Percentiles rank a stretch among this genome's conserved stretches.
Evolutionary conservation across 2,888 invertebrate species (phyloP).

Genomic region (Pristionchus mayeri): DNA sequence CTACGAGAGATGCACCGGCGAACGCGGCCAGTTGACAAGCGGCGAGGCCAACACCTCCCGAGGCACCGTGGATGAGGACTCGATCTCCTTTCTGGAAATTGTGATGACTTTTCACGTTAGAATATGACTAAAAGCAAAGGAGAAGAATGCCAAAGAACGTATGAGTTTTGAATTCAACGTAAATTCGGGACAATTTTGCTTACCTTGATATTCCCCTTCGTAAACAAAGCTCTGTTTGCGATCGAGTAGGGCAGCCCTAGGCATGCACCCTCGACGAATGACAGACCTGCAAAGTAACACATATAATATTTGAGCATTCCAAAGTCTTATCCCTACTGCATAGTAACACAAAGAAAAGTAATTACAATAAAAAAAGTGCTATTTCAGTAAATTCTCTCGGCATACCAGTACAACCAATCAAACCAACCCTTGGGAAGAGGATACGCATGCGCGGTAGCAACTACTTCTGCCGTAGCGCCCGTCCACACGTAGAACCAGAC

Average conservation of each 20-base stretch:
- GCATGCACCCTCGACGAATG: slow-evolving; percentile 80
- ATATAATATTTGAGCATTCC: neutral
- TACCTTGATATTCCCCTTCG: slow-evolving; percentile 57
- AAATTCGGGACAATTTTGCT: neutral
- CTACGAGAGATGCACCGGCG: slow-evolving; percentile 77
- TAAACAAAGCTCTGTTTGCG: slow-evolving; percentile 80
- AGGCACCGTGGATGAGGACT: slow-evolving; percentile 81
- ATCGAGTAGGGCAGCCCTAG: slow-evolving; percentile 81
- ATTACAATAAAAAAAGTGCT: too few relatives aligned
- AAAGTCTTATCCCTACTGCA: too few relatives aligned
- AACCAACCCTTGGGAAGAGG: slow-evolving; percentile 66
- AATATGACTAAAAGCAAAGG: too few relatives aligned
- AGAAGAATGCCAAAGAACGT: too few relatives aligned
- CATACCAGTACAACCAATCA: too few relatives aligned
- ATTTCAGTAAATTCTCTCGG: too few relatives aligned
- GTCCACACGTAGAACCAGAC: slow-evolving; percentile 68
- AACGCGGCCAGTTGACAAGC: slow-evolving; percentile 79
- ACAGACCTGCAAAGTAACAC: slow-evolving; percentile 69
- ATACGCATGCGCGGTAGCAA: slow-evolving; percentile 74
- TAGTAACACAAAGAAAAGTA: too few relatives aligned
- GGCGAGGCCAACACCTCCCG: slow-evolving; percentile 79
- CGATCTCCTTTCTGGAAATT: slow-evolving; percentile 77
- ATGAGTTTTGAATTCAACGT: neutral
- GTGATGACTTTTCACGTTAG: too few relatives aligned
- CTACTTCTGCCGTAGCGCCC: slow-evolving; percentile 79